phyloP scores from a whole-genome alignment of 2,797 vertebrate genomes.

The Clarias pachynema region DNA sequence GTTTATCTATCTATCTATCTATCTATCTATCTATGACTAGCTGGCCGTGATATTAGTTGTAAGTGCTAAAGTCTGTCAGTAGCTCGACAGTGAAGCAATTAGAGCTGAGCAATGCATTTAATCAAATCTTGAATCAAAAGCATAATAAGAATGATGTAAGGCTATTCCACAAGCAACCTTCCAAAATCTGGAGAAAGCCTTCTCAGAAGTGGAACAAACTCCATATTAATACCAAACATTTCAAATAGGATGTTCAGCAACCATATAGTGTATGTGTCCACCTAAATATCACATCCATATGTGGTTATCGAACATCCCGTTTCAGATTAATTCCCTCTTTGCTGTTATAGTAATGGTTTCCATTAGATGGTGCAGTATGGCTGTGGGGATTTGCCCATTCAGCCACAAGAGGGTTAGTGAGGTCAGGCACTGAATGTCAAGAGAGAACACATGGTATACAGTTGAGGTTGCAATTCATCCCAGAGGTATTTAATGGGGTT shows the following conservation, averaged over 20 bases:
- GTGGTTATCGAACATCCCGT: not conserved
- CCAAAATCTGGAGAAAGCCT: no score
- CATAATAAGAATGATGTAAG: not conserved
- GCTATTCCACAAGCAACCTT: no score
- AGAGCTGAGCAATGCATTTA: not conserved
- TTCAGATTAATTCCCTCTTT: not conserved
- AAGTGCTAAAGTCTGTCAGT: not conserved
- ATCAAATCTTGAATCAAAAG: not conserved
- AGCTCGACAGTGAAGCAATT: not conserved
- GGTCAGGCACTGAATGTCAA: not conserved
- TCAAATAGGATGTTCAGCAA: no score
- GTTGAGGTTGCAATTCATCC: not conserved
- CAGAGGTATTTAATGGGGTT: not conserved
- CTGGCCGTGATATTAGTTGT: not conserved
- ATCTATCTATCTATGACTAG: not conserved
- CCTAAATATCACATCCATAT: not conserved
- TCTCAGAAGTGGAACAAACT: no score
- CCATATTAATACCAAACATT: no score
- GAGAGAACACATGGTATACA: not conserved
- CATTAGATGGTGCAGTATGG: not conserved
- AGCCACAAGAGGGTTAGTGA: not conserved
- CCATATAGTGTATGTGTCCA: no score
- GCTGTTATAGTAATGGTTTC: not conserved
- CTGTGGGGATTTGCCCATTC: not conserved
- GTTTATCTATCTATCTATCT: not conserved